Percentiles rank a stretch among this genome's conserved stretches.
phyloP scores from a whole-genome alignment of 2,113 vertebrate genomes.

The Cathartes aura region DNA sequence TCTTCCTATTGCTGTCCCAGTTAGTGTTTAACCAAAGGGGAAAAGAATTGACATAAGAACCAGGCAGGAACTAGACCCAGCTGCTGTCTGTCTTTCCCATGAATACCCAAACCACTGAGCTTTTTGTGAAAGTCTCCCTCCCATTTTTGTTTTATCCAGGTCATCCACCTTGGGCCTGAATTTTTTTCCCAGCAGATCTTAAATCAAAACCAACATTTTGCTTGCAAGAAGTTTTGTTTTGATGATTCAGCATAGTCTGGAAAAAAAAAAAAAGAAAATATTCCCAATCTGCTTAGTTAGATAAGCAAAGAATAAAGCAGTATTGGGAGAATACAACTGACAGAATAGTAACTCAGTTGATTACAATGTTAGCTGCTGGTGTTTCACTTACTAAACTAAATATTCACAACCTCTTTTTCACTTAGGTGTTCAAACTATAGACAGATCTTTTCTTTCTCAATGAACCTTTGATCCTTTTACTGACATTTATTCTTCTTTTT shows the following conservation, averaged over 20 bases:
- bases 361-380: conserved; percentile 56
- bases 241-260: not conserved
- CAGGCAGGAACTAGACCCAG: not conserved
- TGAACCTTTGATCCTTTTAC: conserved; percentile 72
- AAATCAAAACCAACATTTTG: not conserved
- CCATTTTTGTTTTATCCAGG: not conserved
- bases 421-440: conserved; percentile 35
- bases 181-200: not conserved
- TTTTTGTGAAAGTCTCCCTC: not conserved
- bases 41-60: not conserved
- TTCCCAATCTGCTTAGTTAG: not conserved
- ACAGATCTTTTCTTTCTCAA: conserved; percentile 59
- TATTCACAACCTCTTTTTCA: conserved; percentile 21
- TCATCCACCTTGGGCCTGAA: not conserved
- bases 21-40: not conserved
- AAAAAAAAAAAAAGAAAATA: not conserved
- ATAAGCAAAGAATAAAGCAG: conserved; percentile 14
- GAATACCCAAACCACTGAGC: not conserved
- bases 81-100: not conserved
- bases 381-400: conserved; percentile 46
- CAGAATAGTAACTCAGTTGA: not conserved
- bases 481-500: conserved; percentile 68
- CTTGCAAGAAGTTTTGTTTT: not conserved
- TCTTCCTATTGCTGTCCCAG: not conserved
- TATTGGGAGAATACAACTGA: not conserved